These are phyloP conservation scores for Actinernus sp. DNA, from an alignment of 92 coral and sea anemone genomes.

Conservation along the genomic window DNA sequence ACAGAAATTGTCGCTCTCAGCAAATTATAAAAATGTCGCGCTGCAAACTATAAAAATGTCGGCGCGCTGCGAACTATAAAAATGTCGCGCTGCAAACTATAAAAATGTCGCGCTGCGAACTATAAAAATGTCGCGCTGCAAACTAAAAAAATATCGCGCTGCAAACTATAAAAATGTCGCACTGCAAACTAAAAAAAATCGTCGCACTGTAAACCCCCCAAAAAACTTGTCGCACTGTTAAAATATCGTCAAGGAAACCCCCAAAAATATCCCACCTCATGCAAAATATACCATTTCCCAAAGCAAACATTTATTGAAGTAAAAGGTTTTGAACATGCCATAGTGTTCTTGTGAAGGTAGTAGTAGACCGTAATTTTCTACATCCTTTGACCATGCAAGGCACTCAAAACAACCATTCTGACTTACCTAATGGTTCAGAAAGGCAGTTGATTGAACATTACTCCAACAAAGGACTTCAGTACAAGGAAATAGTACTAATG, in stretches of 20 bases:
- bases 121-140: constrained; percentile 5
- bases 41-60: no score
- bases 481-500: constrained; percentile 64
- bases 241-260: background rate
- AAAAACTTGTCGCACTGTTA: background rate
- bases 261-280: background rate
- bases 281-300: no score
- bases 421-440: constrained; percentile 54
- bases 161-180: background rate
- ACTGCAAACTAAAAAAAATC: constrained; percentile 25
- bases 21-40: no score
- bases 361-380: no score
- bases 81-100: background rate
- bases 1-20: no score
- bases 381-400: no score
- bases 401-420: no score
- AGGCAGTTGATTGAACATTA: constrained; percentile 64
- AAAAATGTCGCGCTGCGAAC: constrained; percentile 13
- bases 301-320: no score
- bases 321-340: no score
- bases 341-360: no score
- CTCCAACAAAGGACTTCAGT: constrained; percentile 55
- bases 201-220: no score
- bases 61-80: constrained; percentile 14
- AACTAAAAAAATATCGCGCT: background rate